Conservation (phyloP, 2,113 vertebrate genomes). For the Eudyptes chrysolophus region DNA sequence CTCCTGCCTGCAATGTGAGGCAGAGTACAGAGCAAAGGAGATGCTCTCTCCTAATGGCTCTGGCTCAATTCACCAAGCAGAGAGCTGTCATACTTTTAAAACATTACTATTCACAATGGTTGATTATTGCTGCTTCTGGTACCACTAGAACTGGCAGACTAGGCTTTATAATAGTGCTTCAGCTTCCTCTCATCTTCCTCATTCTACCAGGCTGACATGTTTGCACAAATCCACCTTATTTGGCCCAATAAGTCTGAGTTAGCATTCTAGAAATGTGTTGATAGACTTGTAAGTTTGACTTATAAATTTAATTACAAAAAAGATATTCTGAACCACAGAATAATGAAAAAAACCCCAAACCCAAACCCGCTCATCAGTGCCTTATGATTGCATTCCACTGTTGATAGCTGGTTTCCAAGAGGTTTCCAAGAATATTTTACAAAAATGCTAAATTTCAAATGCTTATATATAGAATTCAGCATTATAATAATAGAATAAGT, state of each 20-base stretch:
- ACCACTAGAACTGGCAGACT: not conserved
- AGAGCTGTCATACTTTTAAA: not conserved
- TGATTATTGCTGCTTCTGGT: not conserved
- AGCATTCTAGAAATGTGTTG: not conserved
- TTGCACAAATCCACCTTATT: not conserved
- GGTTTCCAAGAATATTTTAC: not conserved
- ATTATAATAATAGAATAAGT: not conserved
- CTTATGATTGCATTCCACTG: not conserved
- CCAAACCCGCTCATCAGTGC: not conserved
- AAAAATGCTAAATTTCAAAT: not conserved
- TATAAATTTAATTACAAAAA: not conserved
- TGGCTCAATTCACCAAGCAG: not conserved
- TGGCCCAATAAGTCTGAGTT: not conserved
- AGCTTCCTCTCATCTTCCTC: not conserved
- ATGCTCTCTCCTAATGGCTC: not conserved
- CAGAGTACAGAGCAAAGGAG: not conserved
- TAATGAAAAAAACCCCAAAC: not conserved
- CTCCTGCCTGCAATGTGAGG: not conserved
- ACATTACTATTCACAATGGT: not conserved
- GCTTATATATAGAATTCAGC: not conserved
- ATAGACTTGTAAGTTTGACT: not conserved
- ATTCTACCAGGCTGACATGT: not conserved
- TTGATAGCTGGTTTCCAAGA: not conserved
- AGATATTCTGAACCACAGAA: not conserved
- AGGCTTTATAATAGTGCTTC: not conserved